Evolutionary conservation across 2,888 invertebrate genomes (phyloP), one percentile per base, ranked within the genome.

Genomic region (Alitta virens): DNA sequence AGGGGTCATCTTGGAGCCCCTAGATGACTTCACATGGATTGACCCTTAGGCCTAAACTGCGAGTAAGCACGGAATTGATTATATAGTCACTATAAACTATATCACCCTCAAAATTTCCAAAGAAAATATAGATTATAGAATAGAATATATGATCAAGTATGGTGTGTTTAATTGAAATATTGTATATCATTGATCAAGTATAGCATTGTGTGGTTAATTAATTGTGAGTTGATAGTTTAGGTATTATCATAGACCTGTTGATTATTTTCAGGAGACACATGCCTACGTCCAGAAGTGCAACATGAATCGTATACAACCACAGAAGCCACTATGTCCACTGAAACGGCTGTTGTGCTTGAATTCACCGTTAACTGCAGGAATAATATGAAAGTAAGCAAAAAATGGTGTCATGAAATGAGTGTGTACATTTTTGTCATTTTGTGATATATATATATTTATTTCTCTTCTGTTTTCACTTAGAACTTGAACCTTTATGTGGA

Each of bases 301-400:
- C 88, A 91, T n/a, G 87, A 87, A 58, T 88, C 90, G 0, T 96
- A 94, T 83, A 93, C 94, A 53, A 95, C 95, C 21, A 87, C 90
- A 81, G 97, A 98, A 85, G 93, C 92, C 0, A 92, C 94, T 54
- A 88, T 96, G 66, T 89, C 97, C 14, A 90, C 91, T 68, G 90
- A 81, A 88, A 91, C 96, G 71, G 95, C 94, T 0, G 93, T 92
- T 82, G 90, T 97, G 73, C 89, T 91, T 16, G 94, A 96, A 83
- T 95, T 97, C 83, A 86, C 88, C 12, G 84, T 97, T 50, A 88
- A 89, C 77, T 97, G 97, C 73, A 77, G 81, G 64, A 84, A 84
- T 73, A 80, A 79, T 58, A 74, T 81, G 42, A 81, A 83, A 78
- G 85, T 84, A 73, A 62, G 70, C 62, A 24, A 24, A 52, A 24